A percentile compares a stretch with the other conserved stretches of the same genome.
phyloP scores from a whole-genome alignment of 2,888 invertebrate genomes.

The Acrobeloides nanus region DNA sequence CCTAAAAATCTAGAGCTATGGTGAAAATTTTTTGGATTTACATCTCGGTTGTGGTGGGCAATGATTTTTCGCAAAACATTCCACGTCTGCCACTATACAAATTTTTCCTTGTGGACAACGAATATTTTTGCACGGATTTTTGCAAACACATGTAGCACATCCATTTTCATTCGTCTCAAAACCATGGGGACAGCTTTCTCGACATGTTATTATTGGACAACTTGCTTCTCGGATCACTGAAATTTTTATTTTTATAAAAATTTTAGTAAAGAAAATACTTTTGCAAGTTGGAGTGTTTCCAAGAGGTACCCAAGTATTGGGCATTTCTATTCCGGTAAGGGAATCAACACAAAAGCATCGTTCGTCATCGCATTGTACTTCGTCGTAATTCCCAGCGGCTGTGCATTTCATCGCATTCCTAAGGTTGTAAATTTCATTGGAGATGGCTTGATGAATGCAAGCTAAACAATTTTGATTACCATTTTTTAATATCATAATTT shows the following conservation, averaged over 20 bases:
- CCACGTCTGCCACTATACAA: conserved; percentile 36
- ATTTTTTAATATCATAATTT: no score
- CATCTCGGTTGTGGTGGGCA: conserved; percentile 46
- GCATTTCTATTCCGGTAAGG: conserved; percentile 32
- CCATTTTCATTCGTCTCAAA: conserved; percentile 30
- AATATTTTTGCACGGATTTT: conserved; percentile 36
- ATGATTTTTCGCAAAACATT: conserved; percentile 33
- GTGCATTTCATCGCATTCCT: conserved; percentile 30
- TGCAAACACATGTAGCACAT: conserved; percentile 42
- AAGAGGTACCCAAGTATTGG: conserved; percentile 26
- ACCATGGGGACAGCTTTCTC: conserved; percentile 31
- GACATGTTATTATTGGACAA: conserved; percentile 15
- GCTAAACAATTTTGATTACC: no score
- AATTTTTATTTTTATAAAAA: neutral
- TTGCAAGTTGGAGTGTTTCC: conserved; percentile 31
- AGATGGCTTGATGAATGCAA: conserved; percentile 39
- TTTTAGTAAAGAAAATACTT: no score
- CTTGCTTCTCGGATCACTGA: conserved; percentile 21
- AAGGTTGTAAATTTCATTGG: conserved; percentile 35
- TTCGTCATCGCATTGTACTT: conserved; percentile 41
- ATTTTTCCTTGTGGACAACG: conserved; percentile 35
- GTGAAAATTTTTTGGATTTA: conserved; percentile 10
- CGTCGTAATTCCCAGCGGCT: conserved; percentile 38
- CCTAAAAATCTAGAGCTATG: conserved; percentile 33
- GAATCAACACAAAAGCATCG: conserved; percentile 44